These are phyloP conservation scores for Ferdinandea cuprea DNA, from an alignment of 2,888 invertebrate species.

Conservation along the genomic window DNA sequence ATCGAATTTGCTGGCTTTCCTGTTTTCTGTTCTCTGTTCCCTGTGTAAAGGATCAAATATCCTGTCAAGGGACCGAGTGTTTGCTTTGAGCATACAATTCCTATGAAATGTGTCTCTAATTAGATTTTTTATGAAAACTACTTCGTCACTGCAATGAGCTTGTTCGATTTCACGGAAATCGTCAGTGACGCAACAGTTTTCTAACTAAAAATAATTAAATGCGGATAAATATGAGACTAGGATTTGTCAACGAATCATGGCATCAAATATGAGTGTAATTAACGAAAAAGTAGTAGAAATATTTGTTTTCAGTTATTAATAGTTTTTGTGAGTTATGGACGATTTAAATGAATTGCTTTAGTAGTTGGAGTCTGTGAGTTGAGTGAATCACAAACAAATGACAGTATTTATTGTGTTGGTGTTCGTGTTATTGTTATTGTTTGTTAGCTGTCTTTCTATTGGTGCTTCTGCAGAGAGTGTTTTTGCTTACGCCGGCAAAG, in stretches of 20 bases:
- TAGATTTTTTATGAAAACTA: conserved; percentile 38
- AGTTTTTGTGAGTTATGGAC: conserved; percentile 3
- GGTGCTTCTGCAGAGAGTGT: no score
- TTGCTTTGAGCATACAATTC: conserved; percentile 44
- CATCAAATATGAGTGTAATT: conserved; percentile 24
- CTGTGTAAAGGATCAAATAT: conserved; percentile 49
- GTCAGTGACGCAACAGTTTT: conserved; percentile 36
- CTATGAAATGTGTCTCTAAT: conserved; percentile 39
- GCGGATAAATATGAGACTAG: background rate
- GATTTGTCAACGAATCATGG: conserved; percentile 24
- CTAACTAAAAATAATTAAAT: conserved; percentile 2
- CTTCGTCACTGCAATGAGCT: background rate
- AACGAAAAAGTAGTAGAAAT: background rate
- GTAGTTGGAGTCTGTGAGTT: conserved; percentile 1
- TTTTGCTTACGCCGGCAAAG: no score
- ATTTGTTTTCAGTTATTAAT: conserved; percentile 4
- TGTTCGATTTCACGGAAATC: conserved; percentile 16
- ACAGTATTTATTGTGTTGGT: no score
- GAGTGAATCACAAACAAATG: background rate
- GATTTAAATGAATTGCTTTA: conserved; percentile 1
- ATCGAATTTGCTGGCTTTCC: background rate
- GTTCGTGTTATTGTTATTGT: no score
- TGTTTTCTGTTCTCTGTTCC: background rate
- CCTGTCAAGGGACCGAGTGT: conserved; percentile 48
- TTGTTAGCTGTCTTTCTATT: background rate